Conservation (phyloP, 2,113 vertebrate genomes). For the Halcyon senegalensis region DNA sequence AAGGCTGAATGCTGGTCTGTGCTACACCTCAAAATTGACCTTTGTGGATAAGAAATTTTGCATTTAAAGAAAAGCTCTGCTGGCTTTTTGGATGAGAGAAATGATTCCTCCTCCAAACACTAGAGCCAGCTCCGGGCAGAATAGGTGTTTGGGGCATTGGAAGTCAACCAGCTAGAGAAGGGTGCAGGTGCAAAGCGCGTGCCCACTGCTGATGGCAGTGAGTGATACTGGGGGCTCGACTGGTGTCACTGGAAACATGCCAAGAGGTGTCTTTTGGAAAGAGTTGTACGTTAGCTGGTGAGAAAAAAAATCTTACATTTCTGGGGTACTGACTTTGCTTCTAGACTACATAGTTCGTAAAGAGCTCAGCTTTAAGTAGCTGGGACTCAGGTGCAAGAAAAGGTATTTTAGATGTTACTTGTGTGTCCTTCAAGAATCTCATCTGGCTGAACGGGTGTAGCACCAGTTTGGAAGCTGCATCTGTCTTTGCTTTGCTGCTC, state of each 20-base stretch:
- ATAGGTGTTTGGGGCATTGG: not conserved
- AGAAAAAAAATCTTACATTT: not conserved
- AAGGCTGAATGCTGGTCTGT: not conserved
- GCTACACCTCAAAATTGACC: not conserved
- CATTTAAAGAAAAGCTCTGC: not conserved
- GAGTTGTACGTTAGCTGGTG: accelerated
- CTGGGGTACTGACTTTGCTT: not conserved
- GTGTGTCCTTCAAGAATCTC: not conserved
- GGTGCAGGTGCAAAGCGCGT: accelerated
- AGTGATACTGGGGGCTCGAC: accelerated
- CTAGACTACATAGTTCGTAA: not conserved
- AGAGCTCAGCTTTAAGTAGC: not conserved
- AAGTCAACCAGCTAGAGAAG: not conserved
- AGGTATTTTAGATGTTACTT: not conserved
- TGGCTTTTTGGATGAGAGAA: not conserved
- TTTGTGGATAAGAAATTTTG: not conserved
- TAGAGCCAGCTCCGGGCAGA: not conserved
- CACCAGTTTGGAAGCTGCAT: not conserved
- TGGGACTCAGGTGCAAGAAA: accelerated
- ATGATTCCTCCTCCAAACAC: not conserved
- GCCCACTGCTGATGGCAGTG: not conserved
- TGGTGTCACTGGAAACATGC: accelerated
- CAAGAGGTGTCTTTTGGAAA: not conserved
- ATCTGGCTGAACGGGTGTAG: no score
- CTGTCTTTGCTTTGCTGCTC: not conserved